Evolutionary conservation across 2,888 invertebrate genomes (phyloP).

Genomic region (Thymelicus sylvestris): DNA sequence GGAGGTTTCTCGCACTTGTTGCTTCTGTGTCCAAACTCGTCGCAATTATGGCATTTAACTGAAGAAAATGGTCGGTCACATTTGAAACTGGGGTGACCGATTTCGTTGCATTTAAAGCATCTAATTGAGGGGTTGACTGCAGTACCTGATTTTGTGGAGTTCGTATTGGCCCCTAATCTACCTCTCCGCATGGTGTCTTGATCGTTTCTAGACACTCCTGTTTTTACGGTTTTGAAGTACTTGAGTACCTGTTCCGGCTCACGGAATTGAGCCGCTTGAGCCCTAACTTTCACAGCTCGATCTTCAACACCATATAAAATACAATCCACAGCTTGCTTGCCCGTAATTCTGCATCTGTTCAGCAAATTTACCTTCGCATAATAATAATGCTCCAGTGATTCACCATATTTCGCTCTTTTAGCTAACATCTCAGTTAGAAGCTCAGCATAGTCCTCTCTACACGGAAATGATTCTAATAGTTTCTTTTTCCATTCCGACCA

Average conservation of each 20-base stretch:
- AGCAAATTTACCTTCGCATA: slow-evolving; percentile 41
- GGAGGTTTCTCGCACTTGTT: neutral
- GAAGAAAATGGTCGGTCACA: too few relatives aligned
- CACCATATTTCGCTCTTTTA: slow-evolving; percentile 38
- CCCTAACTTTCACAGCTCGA: slow-evolving; percentile 40
- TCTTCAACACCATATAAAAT: slow-evolving; percentile 43
- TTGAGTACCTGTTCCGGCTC: slow-evolving; percentile 42
- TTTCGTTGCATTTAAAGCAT: too few relatives aligned
- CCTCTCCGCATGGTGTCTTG: too few relatives aligned
- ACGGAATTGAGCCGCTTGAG: slow-evolving; percentile 41
- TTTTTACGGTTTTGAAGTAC: slow-evolving; percentile 40
- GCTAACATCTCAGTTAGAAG: slow-evolving; percentile 41
- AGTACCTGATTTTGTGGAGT: too few relatives aligned
- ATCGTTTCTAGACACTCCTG: neutral
- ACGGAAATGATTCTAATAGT: slow-evolving; percentile 41
- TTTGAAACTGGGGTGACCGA: too few relatives aligned
- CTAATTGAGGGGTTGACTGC: too few relatives aligned
- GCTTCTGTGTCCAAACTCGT: neutral
- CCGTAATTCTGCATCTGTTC: slow-evolving; percentile 41
- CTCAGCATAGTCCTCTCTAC: slow-evolving; percentile 40
- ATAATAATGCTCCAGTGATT: slow-evolving; percentile 41
- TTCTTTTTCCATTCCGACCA: slow-evolving; percentile 43
- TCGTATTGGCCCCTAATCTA: too few relatives aligned
- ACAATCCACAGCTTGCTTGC: slow-evolving; percentile 43
- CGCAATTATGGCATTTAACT: neutral